Base-by-base conservation (phyloP, 2,888 invertebrate species). In the Aphodius granarius region DNA sequence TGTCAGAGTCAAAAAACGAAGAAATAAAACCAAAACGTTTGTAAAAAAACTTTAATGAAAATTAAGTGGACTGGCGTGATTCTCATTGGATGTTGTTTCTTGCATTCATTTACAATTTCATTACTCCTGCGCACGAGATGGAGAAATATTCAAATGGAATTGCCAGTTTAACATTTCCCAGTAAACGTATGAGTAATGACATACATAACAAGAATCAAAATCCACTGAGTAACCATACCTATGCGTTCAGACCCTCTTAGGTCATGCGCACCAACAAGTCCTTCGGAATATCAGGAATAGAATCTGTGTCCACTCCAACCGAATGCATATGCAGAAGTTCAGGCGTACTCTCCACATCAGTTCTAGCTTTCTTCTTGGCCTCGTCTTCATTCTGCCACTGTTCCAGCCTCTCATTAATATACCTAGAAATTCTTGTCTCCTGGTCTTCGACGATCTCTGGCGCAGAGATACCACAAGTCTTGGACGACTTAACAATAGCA, bases 341-440 rank as follows among this genome's bases (percentile, higher is more conserved):
- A 13, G 43, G 43, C 43, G 1, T 43, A 6, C 6, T 3, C 43
- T 43, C 13, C 43, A 9, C 13, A 6, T 9, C 13, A 43, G 43
- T 13, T 43, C 43, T 43, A 43, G 43, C 13, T 43, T 43, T 43
- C 43, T 43, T 43, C 3, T 43, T 43, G 13, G 1, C 13, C 2
- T 43, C 43, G 6, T 65, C 65, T 65, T 65, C 17, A 65, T 65
- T 65, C 19, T 68, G n/a, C 68, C 68, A 68, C 22, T 68, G 21
- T n/a, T 20, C n/a, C 20, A 68, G 20, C n/a, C 20, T 18, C 13
- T 68, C 20, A 5, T 18, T 22, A 15, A 68, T 68, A n/a, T 68
- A 68, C 22, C 22, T 18, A 9, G 5, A 20, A 20, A 68, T 68
- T 4, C 68, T 18, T 9, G 20, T 20, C 22, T 68, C 20, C 16